Base-by-base conservation (phyloP, 2,888 invertebrate species). In the Eupithecia exiguata region DNA sequence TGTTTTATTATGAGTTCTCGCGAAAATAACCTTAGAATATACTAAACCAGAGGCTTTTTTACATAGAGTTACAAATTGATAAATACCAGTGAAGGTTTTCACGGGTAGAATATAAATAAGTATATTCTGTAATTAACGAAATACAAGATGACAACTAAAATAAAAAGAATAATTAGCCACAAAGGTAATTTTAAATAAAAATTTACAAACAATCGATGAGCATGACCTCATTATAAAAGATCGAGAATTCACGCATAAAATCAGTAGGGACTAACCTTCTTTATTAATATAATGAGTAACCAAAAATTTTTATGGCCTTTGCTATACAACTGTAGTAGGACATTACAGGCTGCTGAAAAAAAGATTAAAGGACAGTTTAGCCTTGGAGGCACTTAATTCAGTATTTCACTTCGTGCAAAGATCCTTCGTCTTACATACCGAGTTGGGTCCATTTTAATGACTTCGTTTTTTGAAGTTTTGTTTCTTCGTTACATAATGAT, bases 401-500 rank as follows among this genome's bases (percentile, higher is more conserved):
- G 10, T 12, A 58, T 58, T 58, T 53, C 10, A 49, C 21, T n/a
- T 10, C 21, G n/a, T n/a, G 49, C 49, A 21, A 49, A 21, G 49
- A 53, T 53, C 49, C 21, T 58, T 58, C 25, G 58, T 25, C 25
- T 25, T 58, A 58, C 49, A 49, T 53, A 53, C 14, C 5, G 25
- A 53, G 21, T 25, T 58, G 25, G 58, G 14, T 53, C n/a, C n/a
- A 49, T 49, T 49, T 49, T n/a, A 4, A 53, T 21, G 53, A 53
- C 53, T 53, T 12, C 53, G 21, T 10, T 53, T 53, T 53, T 53
- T 12, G 10, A 21, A 53, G n/a, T n/a, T n/a, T n/a, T n/a, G n/a
- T n/a, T n/a, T n/a, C n/a, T n/a, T 58, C 58, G 25, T 58, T 58
- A 58, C 58, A 58, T 58, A 58, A 58, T 53, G 58, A 58, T 58